These are phyloP conservation scores for Spheniscus mendiculus DNA, from an alignment of 2,113 vertebrate genomes.

Conservation along the genomic window DNA sequence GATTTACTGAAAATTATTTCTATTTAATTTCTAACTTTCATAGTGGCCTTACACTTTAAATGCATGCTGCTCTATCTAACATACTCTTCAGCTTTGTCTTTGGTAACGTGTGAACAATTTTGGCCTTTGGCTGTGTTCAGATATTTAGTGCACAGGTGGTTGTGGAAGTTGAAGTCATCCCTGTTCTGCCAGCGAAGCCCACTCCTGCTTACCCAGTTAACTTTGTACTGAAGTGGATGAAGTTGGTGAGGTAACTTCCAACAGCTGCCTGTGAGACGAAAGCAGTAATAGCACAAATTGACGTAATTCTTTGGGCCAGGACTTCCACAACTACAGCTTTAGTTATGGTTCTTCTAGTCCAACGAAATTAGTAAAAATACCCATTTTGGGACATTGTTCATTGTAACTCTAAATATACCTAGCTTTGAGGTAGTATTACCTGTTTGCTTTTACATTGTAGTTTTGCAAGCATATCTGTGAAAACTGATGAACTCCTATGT, in stretches of 20 bases:
- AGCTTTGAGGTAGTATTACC: background rate
- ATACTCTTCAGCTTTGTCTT: background rate
- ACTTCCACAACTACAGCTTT: background rate
- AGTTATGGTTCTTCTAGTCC: background rate
- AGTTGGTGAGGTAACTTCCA: background rate
- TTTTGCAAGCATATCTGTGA: background rate
- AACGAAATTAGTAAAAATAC: background rate
- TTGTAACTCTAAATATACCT: background rate
- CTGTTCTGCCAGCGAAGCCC: background rate
- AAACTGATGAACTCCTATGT: background rate
- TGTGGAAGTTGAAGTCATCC: background rate
- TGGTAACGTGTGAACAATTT: accelerated
- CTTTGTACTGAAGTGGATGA: background rate
- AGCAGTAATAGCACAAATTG: background rate
- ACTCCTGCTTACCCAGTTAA: background rate
- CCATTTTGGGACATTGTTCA: background rate
- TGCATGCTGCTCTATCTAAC: background rate
- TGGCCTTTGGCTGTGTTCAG: background rate
- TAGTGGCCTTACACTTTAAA: background rate
- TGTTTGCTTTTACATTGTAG: background rate
- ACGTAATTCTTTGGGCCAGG: background rate
- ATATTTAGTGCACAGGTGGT: background rate
- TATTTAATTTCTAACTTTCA: background rate
- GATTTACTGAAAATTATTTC: background rate
- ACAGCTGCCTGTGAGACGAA: background rate